Conservation (phyloP, 2,113 vertebrate genomes). For the Bambusicola thoracicus region DNA sequence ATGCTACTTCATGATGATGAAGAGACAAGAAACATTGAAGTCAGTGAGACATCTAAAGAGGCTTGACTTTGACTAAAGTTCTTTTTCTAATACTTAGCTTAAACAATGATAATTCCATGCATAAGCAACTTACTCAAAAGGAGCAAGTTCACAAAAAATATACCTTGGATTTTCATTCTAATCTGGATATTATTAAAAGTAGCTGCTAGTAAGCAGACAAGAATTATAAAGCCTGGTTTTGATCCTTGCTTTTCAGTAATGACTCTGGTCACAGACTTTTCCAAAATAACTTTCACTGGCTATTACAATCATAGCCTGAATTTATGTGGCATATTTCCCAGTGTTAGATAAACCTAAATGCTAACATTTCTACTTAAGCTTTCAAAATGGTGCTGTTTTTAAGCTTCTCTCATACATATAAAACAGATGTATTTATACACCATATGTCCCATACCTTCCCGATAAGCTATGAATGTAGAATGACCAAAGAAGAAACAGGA, state of each 20-base stretch:
- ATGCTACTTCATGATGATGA: too few species aligned
- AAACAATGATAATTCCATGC: background rate
- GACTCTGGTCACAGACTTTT: background rate
- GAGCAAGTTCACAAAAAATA: background rate
- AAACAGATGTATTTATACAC: background rate
- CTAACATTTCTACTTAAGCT: background rate
- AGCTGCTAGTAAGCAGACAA: background rate
- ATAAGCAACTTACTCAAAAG: background rate
- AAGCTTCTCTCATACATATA: background rate
- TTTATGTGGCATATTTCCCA: background rate
- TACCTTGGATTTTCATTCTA: background rate
- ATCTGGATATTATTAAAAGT: background rate
- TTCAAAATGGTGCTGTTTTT: background rate
- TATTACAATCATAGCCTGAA: background rate
- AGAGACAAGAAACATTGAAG: background rate
- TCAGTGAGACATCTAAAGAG: background rate
- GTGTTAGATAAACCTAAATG: background rate
- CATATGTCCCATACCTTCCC: background rate
- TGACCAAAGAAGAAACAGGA: background rate
- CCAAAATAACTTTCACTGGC: background rate
- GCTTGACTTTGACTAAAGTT: background rate
- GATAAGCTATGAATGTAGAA: background rate
- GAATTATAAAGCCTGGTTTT: background rate
- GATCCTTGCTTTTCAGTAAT: background rate
- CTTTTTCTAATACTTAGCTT: background rate